Evolutionary conservation across 2,113 vertebrate species (phyloP).

Genomic region (Aptenodytes patagonicus): DNA sequence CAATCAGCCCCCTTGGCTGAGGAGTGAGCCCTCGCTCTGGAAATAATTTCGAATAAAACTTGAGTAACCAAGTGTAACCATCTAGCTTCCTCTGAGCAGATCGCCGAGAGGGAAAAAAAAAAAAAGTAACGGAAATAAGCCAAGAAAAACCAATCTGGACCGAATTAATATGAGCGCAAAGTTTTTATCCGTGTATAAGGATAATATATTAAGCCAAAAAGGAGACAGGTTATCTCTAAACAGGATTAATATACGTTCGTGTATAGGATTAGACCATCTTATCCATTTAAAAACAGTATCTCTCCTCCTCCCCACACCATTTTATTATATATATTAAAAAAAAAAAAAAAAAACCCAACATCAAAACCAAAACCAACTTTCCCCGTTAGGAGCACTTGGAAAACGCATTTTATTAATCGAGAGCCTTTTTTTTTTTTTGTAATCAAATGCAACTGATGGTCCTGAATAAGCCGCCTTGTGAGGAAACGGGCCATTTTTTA

Average conservation of each 20-base stretch:
- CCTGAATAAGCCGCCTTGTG: slow-evolving; percentile 10
- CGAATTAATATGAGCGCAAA: neutral
- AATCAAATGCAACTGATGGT: slow-evolving; percentile 4
- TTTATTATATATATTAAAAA: neutral
- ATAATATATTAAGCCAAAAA: slow-evolving; percentile 20
- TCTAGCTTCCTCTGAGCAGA: neutral
- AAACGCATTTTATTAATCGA: neutral
- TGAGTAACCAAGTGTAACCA: slow-evolving; percentile 10
- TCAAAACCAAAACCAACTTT: neutral
- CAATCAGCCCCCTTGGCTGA: neutral
- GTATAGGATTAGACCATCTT: slow-evolving; percentile 67
- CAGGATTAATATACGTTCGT: slow-evolving; percentile 64
- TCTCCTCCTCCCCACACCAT: neutral
- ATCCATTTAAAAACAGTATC: slow-evolving; percentile 34
- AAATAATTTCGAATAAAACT: slow-evolving; percentile 50
- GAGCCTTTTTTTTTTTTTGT: neutral
- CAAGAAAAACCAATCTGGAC: neutral
- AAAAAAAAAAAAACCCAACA: neutral
- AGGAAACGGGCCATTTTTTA: slow-evolving; percentile 39
- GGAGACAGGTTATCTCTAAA: slow-evolving; percentile 61
- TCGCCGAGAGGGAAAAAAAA: too few relatives aligned
- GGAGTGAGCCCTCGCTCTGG: neutral
- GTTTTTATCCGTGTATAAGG: slow-evolving; percentile 8
- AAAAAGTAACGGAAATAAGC: neutral
- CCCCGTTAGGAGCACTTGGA: neutral